phyloP scores from a whole-genome alignment of 1,140 invertebrate species.

The Bombus terrestris region DNA sequence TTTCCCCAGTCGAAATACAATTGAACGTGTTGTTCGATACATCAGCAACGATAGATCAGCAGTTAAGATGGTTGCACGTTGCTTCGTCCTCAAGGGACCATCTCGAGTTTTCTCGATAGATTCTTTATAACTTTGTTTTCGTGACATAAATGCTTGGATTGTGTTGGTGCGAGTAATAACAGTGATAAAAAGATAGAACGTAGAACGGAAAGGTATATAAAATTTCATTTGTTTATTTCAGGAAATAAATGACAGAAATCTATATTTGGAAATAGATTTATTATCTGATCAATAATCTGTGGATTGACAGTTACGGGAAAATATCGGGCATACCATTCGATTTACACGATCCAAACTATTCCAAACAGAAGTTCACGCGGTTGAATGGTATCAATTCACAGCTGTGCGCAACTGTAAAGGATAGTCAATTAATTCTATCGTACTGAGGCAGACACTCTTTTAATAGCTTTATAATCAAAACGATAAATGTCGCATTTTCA shows the following conservation, averaged over 20 bases:
- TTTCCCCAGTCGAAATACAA: neutral
- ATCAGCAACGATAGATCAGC: too few relatives aligned
- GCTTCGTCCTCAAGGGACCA: neutral
- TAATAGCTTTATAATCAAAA: slow-evolving; percentile 34
- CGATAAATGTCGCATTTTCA: slow-evolving; percentile 4
- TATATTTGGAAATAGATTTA: neutral
- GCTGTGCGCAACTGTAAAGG: neutral
- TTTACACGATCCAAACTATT: neutral
- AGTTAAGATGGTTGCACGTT: neutral
- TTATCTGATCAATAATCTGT: neutral
- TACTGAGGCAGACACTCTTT: neutral
- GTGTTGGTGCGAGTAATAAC: neutral
- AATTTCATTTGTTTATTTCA: neutral
- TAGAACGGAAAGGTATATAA: neutral
- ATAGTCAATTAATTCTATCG: neutral
- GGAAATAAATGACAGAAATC: neutral
- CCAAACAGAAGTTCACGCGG: neutral
- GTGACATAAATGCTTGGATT: neutral
- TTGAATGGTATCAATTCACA: slow-evolving; percentile 7
- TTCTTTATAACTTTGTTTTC: neutral
- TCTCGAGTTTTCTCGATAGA: neutral
- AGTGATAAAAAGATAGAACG: too few relatives aligned
- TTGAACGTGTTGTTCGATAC: neutral
- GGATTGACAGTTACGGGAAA: neutral
- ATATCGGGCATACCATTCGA: neutral